Conservation (phyloP, 2,113 vertebrate species). For the Aegotheles bennettii region DNA sequence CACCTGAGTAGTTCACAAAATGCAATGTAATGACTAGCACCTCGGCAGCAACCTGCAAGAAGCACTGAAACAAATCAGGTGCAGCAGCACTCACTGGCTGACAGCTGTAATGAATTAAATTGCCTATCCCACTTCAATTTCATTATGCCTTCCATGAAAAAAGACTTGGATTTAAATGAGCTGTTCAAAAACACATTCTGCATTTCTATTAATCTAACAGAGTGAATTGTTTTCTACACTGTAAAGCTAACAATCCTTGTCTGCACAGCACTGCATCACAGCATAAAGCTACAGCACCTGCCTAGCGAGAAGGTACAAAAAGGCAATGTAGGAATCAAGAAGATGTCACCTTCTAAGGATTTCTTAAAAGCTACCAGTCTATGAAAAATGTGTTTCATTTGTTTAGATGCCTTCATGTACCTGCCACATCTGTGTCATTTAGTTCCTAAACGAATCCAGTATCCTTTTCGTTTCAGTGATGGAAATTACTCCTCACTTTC, state of each 20-base stretch:
- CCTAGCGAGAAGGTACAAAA: not conserved
- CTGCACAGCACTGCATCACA: not conserved
- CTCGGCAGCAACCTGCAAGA: not conserved
- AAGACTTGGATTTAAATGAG: constrained; percentile 20
- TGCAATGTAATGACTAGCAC: not conserved
- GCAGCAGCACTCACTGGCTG: not conserved
- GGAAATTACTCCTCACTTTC: not conserved
- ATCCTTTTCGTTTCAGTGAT: not conserved
- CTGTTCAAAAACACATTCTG: constrained; percentile 50
- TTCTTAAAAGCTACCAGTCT: not conserved
- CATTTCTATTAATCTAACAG: constrained; percentile 18
- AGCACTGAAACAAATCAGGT: not conserved
- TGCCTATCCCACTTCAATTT: not conserved
- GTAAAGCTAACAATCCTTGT: not conserved
- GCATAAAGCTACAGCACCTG: not conserved
- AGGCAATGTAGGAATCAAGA: not conserved
- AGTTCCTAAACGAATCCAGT: not conserved
- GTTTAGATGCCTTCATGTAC: not conserved
- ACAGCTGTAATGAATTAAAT: constrained; percentile 54
- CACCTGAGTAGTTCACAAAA: constrained; percentile 23
- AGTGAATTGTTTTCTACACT: not conserved
- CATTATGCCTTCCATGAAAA: constrained; percentile 38
- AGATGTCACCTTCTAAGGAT: not conserved
- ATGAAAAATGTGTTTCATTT: constrained; percentile 40
- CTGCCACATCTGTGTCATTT: not conserved